These are phyloP conservation scores for Ornithorhynchus anatinus DNA, from an alignment of 2,113 vertebrate species.

Conservation along the genomic window DNA sequence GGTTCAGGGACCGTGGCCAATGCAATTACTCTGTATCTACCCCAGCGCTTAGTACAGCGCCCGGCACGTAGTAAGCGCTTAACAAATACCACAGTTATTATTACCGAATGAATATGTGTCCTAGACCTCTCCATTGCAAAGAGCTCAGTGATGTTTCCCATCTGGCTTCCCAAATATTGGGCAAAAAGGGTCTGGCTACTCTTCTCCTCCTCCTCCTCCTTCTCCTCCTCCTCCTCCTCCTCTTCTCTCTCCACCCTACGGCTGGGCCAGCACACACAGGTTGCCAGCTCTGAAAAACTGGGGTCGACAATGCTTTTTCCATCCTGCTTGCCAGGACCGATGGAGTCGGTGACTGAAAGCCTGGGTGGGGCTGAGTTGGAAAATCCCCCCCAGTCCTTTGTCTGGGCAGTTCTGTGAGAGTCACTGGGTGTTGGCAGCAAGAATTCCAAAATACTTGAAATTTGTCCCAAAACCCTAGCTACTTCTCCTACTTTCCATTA, in stretches of 20 bases:
- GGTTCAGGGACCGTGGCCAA: no score
- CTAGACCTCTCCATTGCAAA: no score
- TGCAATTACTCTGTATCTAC: no score
- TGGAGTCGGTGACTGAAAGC: neutral
- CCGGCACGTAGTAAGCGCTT: no score
- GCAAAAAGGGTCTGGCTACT: no score
- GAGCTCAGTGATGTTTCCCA: no score
- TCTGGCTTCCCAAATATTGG: no score
- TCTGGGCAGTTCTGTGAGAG: neutral
- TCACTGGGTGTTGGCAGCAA: neutral
- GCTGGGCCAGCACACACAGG: neutral
- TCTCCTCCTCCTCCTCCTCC: no score
- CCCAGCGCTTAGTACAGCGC: no score
- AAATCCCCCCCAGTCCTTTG: neutral
- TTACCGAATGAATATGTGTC: no score
- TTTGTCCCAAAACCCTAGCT: neutral
- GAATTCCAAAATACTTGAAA: neutral
- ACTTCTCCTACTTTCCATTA: neutral
- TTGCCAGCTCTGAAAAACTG: neutral
- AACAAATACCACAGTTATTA: no score
- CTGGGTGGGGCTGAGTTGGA: accelerated
- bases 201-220: no score
- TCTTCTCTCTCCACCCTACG: neutral
- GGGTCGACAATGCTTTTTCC: neutral
- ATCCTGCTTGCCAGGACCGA: accelerated